Base-by-base conservation (phyloP, 2,888 invertebrate species). In the Amblyjoppa fuscipennis region DNA sequence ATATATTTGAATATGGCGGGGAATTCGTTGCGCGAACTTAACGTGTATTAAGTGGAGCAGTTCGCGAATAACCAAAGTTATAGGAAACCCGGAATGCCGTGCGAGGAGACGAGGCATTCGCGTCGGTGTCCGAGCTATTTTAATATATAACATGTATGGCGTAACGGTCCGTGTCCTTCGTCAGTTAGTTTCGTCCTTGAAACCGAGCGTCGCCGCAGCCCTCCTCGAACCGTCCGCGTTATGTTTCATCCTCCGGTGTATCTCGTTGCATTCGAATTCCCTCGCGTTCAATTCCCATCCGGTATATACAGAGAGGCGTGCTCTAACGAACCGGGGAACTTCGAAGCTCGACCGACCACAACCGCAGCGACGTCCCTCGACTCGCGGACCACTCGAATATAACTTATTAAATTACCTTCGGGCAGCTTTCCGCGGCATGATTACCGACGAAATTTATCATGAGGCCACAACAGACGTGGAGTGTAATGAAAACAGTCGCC, bases 301-400 rank as follows among this genome's bases (percentile, higher is more conserved):
- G 56, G 7, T 38, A 31, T 74, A 59, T 31, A 20, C 20, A 7
- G 61, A 3, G 45, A 45, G 45, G 0, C 59, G 28, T 9, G 16
- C 45, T 74, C 20, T 61, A 74, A 74, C 74, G 34, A n/a, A 31
- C 49, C 45, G n/a, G 34, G 28, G 38, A 76, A 81, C 77, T 78
- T 75, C 59, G 77, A 71, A 75, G 82, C 82, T 85, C 71, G 66
- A 74, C 78, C 75, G 56, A 41, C 75, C 75, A 31, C 66, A 75
- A 79, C 70, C 70, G 64, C 61, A 51, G 41, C 61, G 3, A 25
- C 61, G 16, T 31, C 34, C 31, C n/a, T n/a, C 4, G 28, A 11
- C 31, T 31, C 70, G n/a, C 31, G 7, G 51, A 25, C 34, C 51
- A 51, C 66, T 75, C 59, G 56, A 25, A 59, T 59, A 81, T 53